A percentile compares a stretch with the other conserved stretches of the same genome.
Conservation (phyloP, 1,140 invertebrate species). For the Pissodes strobi region DNA sequence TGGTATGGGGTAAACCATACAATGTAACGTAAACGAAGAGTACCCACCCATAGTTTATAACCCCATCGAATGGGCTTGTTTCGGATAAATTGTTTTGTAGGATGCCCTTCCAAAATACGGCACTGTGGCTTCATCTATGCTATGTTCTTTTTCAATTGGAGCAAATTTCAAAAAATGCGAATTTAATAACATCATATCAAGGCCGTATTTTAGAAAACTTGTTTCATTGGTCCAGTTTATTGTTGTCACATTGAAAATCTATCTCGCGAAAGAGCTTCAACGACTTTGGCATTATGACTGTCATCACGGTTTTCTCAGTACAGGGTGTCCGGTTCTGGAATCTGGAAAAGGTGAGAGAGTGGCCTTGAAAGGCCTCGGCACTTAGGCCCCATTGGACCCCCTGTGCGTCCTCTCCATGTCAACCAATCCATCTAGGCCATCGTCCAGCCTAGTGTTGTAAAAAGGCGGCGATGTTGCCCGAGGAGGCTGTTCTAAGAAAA, state of each 20-base stretch:
- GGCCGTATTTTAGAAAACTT: not conserved
- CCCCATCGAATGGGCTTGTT: constrained; percentile 36
- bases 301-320: not conserved
- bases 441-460: no score
- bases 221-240: not conserved
- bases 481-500: no score
- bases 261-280: not conserved
- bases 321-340: no score
- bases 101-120: constrained; percentile 36
- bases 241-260: not conserved
- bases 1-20: constrained; percentile 31
- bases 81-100: constrained; percentile 37
- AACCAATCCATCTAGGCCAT: no score
- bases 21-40: constrained; percentile 21
- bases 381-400: no score
- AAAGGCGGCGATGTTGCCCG: no score
- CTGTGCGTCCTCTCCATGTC: no score
- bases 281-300: not conserved
- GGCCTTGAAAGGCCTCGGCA: no score
- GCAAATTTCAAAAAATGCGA: constrained; percentile 22
- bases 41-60: constrained; percentile 35
- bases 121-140: constrained; percentile 36
- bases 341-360: no score
- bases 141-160: constrained; percentile 45
- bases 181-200: constrained; percentile 7